These are phyloP conservation scores for Drosophila bocki DNA, from an alignment of 1,140 invertebrate genomes.

Conservation along the genomic window DNA sequence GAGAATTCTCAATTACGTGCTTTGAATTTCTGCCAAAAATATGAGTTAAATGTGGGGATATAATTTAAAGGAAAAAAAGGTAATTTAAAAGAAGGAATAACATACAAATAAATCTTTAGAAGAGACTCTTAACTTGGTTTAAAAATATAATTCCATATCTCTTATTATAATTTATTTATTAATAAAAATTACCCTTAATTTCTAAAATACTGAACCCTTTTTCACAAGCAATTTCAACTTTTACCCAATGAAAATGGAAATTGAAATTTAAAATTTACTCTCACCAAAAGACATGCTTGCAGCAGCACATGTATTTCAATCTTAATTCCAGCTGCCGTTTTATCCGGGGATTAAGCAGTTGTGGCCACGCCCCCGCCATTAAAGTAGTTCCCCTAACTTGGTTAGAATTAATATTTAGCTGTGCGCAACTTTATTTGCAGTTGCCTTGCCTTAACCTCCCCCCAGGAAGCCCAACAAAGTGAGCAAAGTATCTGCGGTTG, in stretches of 20 bases:
- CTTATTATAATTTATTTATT: no score
- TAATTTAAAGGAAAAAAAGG: background rate
- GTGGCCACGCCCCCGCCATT: constrained; percentile 55
- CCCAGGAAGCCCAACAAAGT: constrained; percentile 36
- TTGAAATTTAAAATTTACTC: constrained; percentile 18
- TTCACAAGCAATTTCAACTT: background rate
- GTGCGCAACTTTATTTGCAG: constrained; percentile 73
- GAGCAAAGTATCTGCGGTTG: constrained; percentile 58
- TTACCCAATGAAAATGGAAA: constrained; percentile 1
- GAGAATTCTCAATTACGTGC: constrained; percentile 44
- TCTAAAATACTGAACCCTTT: background rate
- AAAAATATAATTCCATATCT: background rate
- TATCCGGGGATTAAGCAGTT: constrained; percentile 26
- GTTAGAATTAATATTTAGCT: constrained; percentile 78
- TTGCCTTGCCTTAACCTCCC: constrained; percentile 50
- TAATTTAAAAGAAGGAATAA: background rate
- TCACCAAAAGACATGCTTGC: background rate
- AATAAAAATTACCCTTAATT: background rate
- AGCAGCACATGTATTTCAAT: constrained; percentile 38
- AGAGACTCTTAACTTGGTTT: no score
- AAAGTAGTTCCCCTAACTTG: constrained; percentile 51
- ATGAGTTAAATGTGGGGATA: no score
- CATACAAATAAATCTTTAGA: background rate
- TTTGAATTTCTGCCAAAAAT: constrained; percentile 5
- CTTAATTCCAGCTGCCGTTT: constrained; percentile 35